These are phyloP conservation scores for Tipula lateralis DNA, from an alignment of 2,888 invertebrate genomes.

Conservation along the genomic window DNA sequence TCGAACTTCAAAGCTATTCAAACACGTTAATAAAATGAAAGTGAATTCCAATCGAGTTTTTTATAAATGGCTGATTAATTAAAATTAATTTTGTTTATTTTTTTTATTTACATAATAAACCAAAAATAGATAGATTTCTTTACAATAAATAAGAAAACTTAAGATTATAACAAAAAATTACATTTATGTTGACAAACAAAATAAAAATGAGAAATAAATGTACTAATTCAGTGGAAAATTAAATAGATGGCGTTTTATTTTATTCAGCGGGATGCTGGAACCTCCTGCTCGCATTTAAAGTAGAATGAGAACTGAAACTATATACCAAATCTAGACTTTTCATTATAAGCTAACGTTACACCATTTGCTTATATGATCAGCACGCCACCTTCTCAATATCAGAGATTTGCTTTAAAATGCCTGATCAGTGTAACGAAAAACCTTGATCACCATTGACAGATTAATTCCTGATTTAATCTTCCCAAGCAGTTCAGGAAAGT, in stretches of 20 bases:
- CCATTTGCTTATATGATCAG: no score
- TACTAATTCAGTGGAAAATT: background rate
- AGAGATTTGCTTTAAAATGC: no score
- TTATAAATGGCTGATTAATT: background rate
- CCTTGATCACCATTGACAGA: no score
- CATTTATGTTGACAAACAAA: background rate
- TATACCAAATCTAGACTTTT: no score
- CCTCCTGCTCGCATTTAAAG: no score
- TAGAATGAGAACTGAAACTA: no score
- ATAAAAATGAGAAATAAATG: background rate
- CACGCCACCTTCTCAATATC: no score
- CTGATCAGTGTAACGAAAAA: no score
- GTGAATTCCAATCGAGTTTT: background rate
- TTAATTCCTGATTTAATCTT: no score
- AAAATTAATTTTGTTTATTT: background rate
- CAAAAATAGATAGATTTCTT: slow-evolving; percentile 7
- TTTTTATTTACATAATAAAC: background rate
- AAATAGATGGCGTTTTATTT: background rate
- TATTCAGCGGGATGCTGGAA: background rate
- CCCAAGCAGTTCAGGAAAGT: no score
- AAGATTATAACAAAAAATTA: background rate
- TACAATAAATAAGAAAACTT: background rate
- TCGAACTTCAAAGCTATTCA: background rate
- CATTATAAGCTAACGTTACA: no score
- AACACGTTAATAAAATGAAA: background rate